Evolutionary conservation across 2,113 vertebrate species (phyloP).

Genomic region (Pseudonaja textilis): DNA sequence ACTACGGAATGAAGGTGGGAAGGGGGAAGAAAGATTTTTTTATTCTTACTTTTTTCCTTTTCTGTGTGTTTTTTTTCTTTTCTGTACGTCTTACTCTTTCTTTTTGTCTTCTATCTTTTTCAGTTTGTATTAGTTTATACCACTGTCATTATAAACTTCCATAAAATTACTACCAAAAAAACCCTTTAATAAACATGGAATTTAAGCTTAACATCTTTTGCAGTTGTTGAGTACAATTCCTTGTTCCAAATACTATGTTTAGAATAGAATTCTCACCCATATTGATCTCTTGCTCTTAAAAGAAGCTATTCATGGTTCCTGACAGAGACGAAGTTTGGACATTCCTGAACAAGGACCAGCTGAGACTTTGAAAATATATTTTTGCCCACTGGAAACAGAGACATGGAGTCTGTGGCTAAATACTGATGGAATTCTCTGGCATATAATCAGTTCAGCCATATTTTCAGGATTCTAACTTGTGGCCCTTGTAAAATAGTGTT

Average conservation of each 20-base stretch:
- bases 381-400: conserved; percentile 51
- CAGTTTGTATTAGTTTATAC: neutral
- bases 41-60: neutral
- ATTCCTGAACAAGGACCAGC: conserved; percentile 32
- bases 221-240: neutral
- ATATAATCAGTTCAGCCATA: conserved; percentile 14
- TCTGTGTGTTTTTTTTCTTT: neutral
- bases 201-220: neutral
- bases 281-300: conserved; percentile 31
- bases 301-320: conserved; percentile 39
- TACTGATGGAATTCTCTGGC: conserved; percentile 29
- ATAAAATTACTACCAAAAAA: neutral
- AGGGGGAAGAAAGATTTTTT: neutral
- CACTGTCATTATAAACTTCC: neutral
- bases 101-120: neutral
- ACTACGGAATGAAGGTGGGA: neutral
- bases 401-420: conserved; percentile 28
- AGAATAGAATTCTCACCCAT: conserved; percentile 25
- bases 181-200: neutral
- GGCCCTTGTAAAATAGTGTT: neutral
- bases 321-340: conserved; percentile 36
- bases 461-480: neutral
- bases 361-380: conserved; percentile 38
- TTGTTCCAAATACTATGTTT: conserved; percentile 24
- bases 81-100: neutral